Percentiles rank a stretch among this genome's conserved stretches.
Evolutionary conservation across 2,888 invertebrate genomes (phyloP).

Genomic region (Heliconius hortense): DNA sequence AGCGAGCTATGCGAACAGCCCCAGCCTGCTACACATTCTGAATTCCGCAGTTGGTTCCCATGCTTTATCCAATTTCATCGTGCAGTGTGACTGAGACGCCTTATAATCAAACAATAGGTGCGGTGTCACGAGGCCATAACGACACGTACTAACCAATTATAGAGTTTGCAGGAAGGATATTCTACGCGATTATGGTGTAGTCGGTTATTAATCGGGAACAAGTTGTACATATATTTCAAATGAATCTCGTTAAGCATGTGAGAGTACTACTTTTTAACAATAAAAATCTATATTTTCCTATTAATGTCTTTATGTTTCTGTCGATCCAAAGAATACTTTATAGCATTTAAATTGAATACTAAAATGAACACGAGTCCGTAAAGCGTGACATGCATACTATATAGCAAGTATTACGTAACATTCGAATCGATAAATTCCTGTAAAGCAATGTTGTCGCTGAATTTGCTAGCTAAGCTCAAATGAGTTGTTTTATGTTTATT

Average conservation of each 20-base stretch:
- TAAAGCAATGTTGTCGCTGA: slow-evolving; percentile 51
- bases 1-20: slow-evolving; percentile 78
- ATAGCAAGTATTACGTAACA: slow-evolving; percentile 61
- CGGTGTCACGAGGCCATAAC: slow-evolving; percentile 68
- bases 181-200: neutral
- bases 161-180: slow-evolving; percentile 12
- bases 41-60: slow-evolving; percentile 77
- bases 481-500: neutral
- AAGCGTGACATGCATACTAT: slow-evolving; percentile 63
- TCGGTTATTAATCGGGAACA: neutral
- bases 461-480: slow-evolving; percentile 13
- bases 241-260: neutral
- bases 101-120: slow-evolving; percentile 73
- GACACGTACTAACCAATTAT: slow-evolving; percentile 49
- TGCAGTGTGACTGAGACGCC: slow-evolving; percentile 66
- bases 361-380: slow-evolving; percentile 52
- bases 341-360: slow-evolving; percentile 53
- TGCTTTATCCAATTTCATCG: slow-evolving; percentile 79
- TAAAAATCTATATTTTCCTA: neutral
- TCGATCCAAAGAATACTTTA: slow-evolving; percentile 52
- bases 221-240: neutral
- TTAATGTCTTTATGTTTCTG: slow-evolving; percentile 39
- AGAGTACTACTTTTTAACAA: no score
- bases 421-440: slow-evolving; percentile 63
- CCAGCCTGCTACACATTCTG: slow-evolving; percentile 62